Base-by-base conservation (phyloP, 1,140 invertebrate species). In the Diorhabda carinulata region DNA sequence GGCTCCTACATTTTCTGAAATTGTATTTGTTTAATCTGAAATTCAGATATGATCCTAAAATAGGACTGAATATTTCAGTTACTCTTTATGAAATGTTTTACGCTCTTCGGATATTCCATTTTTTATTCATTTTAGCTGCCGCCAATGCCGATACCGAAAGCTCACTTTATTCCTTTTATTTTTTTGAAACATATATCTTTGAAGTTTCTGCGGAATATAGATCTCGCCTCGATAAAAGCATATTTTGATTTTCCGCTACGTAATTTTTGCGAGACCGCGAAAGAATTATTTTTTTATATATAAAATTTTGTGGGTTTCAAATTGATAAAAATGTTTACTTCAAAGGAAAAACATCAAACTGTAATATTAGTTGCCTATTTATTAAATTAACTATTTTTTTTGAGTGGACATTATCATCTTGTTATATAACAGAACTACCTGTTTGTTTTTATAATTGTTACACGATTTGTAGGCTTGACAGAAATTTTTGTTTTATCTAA, bases 21-120 rank as follows among this genome's bases (percentile, higher is more conserved):
- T 69, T 69, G 63, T 69, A 59, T 69, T 69, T 69, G 68, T 69
- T 65, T 65, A 69, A 69, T 69, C 68, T 69, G 68, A 64, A 69
- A 65, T 69, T 64, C 68, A 69, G 68, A 69, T 69, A 69, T 69
- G 62, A 69, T 69, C 62, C 60, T 65, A 10, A 58, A 63, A 68
- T 68, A 63, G 44, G 57, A 47, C 67, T 68, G 67, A 68, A 68
- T 68, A 68, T 62, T 68, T 62, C 59, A 68, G 60, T 68, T 61
- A 62, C 61, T 68, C 60, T 62, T 68, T 2, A 62, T 62, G 42
- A 42, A 57, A 68, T 45, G 60, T 59, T 67, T 67, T 61, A 60
- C 65, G 57, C 58, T 67, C 43, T 61, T 67, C 43, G 9, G 65
- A 57, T 60, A 64, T 67, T 60, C 41, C 56, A 65, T n/a, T 43